Conservation (phyloP, 2,888 invertebrate species). For the Julus scandinavius region DNA sequence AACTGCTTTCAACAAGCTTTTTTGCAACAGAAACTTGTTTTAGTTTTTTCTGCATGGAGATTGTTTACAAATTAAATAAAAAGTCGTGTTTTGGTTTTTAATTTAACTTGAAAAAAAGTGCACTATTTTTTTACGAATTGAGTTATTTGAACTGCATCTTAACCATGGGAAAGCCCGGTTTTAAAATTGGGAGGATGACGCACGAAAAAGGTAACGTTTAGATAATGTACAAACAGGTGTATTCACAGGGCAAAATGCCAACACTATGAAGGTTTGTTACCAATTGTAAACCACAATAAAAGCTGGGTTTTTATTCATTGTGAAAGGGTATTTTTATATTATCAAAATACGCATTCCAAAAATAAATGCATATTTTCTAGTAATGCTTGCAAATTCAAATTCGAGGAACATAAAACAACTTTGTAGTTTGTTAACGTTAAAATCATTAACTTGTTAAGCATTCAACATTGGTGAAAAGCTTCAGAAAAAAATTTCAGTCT, state of each 20-base stretch:
- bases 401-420: too few relatives aligned
- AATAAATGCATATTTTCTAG: too few relatives aligned
- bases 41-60: not conserved
- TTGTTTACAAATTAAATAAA: not conserved
- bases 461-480: too few relatives aligned
- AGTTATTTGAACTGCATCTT: not conserved
- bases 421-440: too few relatives aligned
- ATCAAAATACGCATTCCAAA: too few relatives aligned
- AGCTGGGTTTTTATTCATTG: too few relatives aligned
- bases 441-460: too few relatives aligned
- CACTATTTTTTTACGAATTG: not conserved
- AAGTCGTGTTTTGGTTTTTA: conserved; percentile 1
- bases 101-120: not conserved
- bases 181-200: not conserved
- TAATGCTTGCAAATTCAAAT: too few relatives aligned
- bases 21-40: not conserved
- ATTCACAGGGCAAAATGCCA: not conserved
- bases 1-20: conserved; percentile 10
- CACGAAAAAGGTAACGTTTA: not conserved
- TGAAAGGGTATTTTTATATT: too few relatives aligned
- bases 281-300: not conserved
- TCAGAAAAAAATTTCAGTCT: too few relatives aligned
- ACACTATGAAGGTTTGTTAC: not conserved
- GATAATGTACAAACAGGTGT: not conserved
- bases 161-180: not conserved